Evolutionary conservation across 2,113 vertebrate genomes (phyloP), one percentile per base, ranked within the genome.

Genomic region (Brachypteracias leptosomus): DNA sequence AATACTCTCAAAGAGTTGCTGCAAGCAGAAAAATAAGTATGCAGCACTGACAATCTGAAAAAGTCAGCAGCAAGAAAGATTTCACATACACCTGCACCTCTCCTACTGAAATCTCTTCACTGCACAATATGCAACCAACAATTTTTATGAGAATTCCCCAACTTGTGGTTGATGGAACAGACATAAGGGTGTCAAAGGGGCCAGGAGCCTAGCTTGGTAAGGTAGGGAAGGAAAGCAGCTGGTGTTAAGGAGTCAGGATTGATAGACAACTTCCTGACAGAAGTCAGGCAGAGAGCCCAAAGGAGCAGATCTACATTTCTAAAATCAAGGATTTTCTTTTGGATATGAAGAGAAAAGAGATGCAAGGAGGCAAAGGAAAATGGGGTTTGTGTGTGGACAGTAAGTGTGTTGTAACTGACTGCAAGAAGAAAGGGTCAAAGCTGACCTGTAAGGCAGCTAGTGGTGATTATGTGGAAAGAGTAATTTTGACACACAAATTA

Each of bases 331-430:
- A 42, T 62, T 67, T 83, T 65, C 13, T 47, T 84, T 59, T 4
- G 7, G 36, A 58, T 17, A 40, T 25, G 49, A 67, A 51, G 28
- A 58, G 47, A 14, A 70, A 28, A 66, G 29, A 89, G 47, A 57
- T 5, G 22, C 19, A 77, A 77, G 78, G 52, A 63, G 72, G 67
- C 63, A 91, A 81, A 82, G n/a, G 10, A 83, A n/a, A 94, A 70
- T 18, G 35, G 42, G 54, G 68, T 78, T 73, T 83, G 46, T 26
- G 1, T 6, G 7, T 8, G 17, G 61, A 78, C 49, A 59, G 17
- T 42, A 80, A 77, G 36, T 22, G 36, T 55, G 59, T 46, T 87
- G 49, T 68, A 80, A 85, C 2, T 61, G 61, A 83, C 76, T 16
- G 46, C 28, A 76, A 51, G 67, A 61, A 68, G 17, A 75, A 75